Evolutionary conservation across 2,888 invertebrate genomes (phyloP), one percentile per base, ranked within the genome.

Genomic region (Acanthosoma haemorrhoidale): DNA sequence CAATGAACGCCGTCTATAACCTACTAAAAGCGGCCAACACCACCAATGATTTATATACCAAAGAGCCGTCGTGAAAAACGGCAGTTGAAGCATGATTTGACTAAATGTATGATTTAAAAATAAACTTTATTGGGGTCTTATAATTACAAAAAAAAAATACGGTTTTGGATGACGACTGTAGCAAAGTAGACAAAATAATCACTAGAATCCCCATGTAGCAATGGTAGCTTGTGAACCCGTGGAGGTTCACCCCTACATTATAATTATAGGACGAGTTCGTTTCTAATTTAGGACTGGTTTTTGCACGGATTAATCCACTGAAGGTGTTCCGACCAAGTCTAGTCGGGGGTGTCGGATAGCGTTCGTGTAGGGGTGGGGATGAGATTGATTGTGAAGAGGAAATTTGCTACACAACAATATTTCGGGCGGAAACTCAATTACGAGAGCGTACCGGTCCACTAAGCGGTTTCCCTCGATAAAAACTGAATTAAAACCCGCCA

Each of bases 331-430:
- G 51, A 25, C 21, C 21, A 51, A 51, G 51, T 51, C 51, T 51
- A 25, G 59, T 16, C 29, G 1, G 18, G 32, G 5, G 31, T 9
- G 15, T 3, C n/a, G 16, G 13, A n/a, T n/a, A n/a, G n/a, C n/a
- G n/a, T n/a, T n/a, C n/a, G n/a, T n/a, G n/a, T n/a, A n/a, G n/a
- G n/a, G n/a, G n/a, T n/a, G n/a, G n/a, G n/a, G n/a, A n/a, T n/a
- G n/a, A n/a, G 61, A 61, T 61, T 61, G 61, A 61, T 61, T 61
- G 61, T 61, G 21, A 21, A 61, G 38, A 32, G 61, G 36, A 61
- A 61, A 36, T 61, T 21, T 36, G 61, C 61, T 61, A 36, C 38
- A 61, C 61, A 61, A 61, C 61, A 61, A 61, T 61, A 61, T 61
- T 61, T 61, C 36, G 61, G n/a, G 32, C 18, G 61, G 61, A 36